These are phyloP conservation scores for Cecidostiba fungosa DNA, from an alignment of 2,888 invertebrate species.

Conservation along the genomic window DNA sequence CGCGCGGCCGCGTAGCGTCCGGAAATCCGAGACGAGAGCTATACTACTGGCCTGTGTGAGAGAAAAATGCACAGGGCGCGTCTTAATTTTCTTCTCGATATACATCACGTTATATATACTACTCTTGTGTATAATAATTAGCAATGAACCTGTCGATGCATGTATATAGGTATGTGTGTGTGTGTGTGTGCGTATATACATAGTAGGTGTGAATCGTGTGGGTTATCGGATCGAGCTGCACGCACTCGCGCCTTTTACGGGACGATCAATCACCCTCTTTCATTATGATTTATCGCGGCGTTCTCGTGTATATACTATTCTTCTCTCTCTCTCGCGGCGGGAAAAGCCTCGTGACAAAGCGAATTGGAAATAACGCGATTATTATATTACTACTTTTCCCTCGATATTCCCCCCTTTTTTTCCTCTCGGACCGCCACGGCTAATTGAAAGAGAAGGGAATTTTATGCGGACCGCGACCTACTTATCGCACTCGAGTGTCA, in stretches of 20 bases:
- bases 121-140: background rate
- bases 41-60: background rate
- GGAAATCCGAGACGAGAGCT: constrained; percentile 48
- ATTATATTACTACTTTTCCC: constrained; percentile 23
- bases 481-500: constrained; percentile 50
- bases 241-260: constrained; percentile 33
- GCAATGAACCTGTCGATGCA: background rate
- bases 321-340: constrained; percentile 15
- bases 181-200: background rate
- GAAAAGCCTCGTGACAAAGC: constrained; percentile 38
- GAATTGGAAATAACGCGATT: constrained; percentile 28
- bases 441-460: constrained; percentile 44
- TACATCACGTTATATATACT: background rate
- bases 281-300: constrained; percentile 49
- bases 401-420: background rate
- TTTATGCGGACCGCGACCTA: constrained; percentile 50
- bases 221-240: background rate
- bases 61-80: constrained; percentile 22
- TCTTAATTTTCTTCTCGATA: background rate
- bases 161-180: too few species aligned
- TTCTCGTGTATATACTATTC: background rate
- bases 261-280: constrained; percentile 50
- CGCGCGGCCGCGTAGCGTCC: constrained; percentile 57
- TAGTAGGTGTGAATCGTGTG: background rate
- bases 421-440: background rate